phyloP scores from a whole-genome alignment of 2,797 vertebrate species.

The Champsocephalus esox region DNA sequence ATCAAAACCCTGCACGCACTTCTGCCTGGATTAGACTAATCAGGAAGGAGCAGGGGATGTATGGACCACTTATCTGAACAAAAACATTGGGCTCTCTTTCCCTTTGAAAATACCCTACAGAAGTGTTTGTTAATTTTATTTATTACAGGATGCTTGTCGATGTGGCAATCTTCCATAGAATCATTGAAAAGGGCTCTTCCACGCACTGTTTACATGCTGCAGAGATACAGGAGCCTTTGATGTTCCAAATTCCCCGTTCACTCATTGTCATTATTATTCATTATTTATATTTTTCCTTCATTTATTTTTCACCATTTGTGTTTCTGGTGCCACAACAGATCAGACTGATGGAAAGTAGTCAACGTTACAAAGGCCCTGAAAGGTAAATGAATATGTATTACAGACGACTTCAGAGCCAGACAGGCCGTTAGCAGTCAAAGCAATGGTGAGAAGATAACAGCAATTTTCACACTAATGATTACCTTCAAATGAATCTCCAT shows the following conservation, averaged over 20 bases:
- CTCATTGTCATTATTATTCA: slow-evolving; percentile 83
- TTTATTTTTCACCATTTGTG: slow-evolving; percentile 72
- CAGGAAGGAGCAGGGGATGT: slow-evolving; percentile 87
- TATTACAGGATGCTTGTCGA: slow-evolving; percentile 88
- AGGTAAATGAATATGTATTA: slow-evolving; percentile 85
- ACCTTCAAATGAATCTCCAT: slow-evolving; percentile 82
- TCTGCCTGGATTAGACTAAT: slow-evolving; percentile 91
- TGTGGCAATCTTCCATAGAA: slow-evolving; percentile 89
- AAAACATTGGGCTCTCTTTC: slow-evolving; percentile 87
- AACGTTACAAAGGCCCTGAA: slow-evolving; percentile 81
- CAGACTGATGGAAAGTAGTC: slow-evolving; percentile 80
- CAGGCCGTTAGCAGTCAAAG: slow-evolving; percentile 77
- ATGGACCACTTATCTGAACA: slow-evolving; percentile 87
- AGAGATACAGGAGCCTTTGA: slow-evolving; percentile 86
- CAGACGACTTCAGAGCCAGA: slow-evolving; percentile 76
- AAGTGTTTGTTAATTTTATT: slow-evolving; percentile 91
- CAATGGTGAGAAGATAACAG: slow-evolving; percentile 81
- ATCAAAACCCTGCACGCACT: slow-evolving; percentile 88
- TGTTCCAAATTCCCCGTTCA: slow-evolving; percentile 76
- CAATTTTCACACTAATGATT: slow-evolving; percentile 84
- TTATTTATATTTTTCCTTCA: slow-evolving; percentile 68
- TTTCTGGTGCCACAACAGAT: slow-evolving; percentile 79
- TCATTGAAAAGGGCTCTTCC: slow-evolving; percentile 85
- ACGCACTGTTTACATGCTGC: slow-evolving; percentile 83
- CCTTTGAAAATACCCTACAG: slow-evolving; percentile 89